A percentile compares a stretch with the other conserved stretches of the same genome.
Evolutionary conservation across 2,888 invertebrate genomes (phyloP).

Genomic region (Tromatobia lineatoria): DNA sequence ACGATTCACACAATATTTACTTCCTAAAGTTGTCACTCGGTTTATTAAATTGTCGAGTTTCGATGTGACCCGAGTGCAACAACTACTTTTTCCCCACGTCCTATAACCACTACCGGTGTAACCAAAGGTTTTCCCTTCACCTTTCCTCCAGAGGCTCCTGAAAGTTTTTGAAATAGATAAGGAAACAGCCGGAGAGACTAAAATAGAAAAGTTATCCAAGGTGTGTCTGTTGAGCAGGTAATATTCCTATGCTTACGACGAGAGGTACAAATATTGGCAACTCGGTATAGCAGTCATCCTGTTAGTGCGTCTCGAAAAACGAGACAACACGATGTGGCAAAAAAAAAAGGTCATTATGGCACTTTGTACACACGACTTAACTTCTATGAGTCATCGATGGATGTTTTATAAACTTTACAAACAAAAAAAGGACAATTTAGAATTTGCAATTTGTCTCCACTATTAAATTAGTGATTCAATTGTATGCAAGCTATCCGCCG

Average conservation of each 20-base stretch:
- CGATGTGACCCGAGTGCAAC: no score
- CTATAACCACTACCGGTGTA: not conserved
- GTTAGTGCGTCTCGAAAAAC: not conserved
- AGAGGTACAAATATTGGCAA: no score
- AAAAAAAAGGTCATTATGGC: not conserved
- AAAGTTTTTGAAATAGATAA: not conserved
- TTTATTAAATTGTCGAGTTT: constrained; percentile 38
- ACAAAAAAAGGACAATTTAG: no score
- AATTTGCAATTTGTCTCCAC: no score
- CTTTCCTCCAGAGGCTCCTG: no score
- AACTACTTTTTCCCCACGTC: no score
- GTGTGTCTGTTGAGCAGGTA: not conserved
- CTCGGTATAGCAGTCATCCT: not conserved
- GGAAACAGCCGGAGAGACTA: not conserved
- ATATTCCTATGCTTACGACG: no score
- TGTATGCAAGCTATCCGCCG: no score
- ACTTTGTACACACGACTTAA: no score
- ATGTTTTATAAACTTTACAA: no score
- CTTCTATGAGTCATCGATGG: no score
- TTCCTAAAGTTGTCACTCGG: not conserved
- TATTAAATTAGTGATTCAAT: no score
- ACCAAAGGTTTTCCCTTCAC: not conserved
- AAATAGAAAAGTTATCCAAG: not conserved
- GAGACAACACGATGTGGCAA: not conserved
- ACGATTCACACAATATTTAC: not conserved